Percentiles rank a stretch among this genome's conserved stretches.
Conservation (phyloP, 2,888 invertebrate genomes). For the Sarcophaga carnaria region DNA sequence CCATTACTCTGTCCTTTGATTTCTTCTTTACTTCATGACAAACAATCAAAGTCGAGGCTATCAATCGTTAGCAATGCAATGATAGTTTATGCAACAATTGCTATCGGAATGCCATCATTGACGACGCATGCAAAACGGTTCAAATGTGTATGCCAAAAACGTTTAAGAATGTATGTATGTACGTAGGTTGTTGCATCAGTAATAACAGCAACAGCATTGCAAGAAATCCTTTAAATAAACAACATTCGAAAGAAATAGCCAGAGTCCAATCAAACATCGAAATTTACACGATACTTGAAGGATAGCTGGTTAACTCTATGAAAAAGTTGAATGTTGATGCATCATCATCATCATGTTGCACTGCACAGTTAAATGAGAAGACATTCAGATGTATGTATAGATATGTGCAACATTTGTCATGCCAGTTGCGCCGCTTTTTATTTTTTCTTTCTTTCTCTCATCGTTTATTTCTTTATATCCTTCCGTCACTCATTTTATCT, state of each 20-base stretch:
- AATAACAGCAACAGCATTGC: neutral
- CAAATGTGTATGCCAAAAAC: constrained; percentile 50
- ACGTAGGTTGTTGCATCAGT: neutral
- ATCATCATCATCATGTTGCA: neutral
- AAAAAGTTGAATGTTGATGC: neutral
- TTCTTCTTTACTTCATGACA: too few relatives aligned
- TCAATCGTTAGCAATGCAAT: too few relatives aligned
- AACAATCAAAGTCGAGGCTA: too few relatives aligned
- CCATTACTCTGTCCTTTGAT: too few relatives aligned
- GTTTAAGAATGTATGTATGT: constrained; percentile 34
- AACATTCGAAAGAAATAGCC: neutral
- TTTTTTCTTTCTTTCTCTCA: too few relatives aligned
- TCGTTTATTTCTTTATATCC: too few relatives aligned
- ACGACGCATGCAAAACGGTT: neutral
- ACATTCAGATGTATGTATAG: constrained; percentile 5
- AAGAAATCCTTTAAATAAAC: constrained; percentile 33
- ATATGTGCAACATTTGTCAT: too few relatives aligned
- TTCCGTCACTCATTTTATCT: too few relatives aligned
- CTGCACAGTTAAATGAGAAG: neutral
- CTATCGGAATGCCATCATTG: neutral
- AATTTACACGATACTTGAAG: neutral
- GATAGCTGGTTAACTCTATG: neutral
- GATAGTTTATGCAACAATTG: too few relatives aligned
- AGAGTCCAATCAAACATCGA: neutral
- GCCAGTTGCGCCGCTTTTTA: too few relatives aligned